Evolutionary conservation across 2,888 invertebrate genomes (phyloP), one percentile per base, ranked within the genome.

Genomic region (Pheosia gnoma): DNA sequence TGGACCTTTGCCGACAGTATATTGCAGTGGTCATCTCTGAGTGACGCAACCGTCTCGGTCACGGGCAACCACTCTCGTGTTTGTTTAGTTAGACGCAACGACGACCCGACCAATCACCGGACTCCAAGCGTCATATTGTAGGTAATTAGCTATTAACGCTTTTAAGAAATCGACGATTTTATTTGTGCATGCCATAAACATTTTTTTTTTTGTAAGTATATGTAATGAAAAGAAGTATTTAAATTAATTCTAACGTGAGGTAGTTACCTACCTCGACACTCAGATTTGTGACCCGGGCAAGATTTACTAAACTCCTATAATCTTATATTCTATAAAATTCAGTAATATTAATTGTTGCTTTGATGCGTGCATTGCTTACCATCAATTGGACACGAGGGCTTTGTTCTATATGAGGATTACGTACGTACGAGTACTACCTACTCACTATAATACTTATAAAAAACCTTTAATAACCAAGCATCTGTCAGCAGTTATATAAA

Each of bases 21-120:
- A 66, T 47, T 64, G 62, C 67, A 63, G 47, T 38, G 62, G 60
- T 61, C 60, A 57, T 57, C 59, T 49, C 43, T 45, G 57, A 41
- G 57, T 80, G 79, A 78, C 71, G 80, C 76, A 84, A 82, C 70
- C 58, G 63, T 59, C 59, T 68, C 78, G 82, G 85, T 85, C 86
- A 85, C 73, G 85, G 84, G 81, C 82, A 71, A 75, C 79, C 61
- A 65, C 56, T 71, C 66, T 54, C 68, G 70, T 68, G 74, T 73
- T 61, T 60, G 62, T 68, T 74, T 75, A 64, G 72, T 79, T 80
- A 71, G 71, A 60, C 71, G 67, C 71, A 70, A 25, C 25, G 25
- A 25, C 25, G 25, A 25, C 25, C 65, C 65, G 66, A 68, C 13
- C 51, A 61, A 60, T 62, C 59, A 49, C 61, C 59, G 49, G 58